A percentile compares a stretch with the other conserved stretches of the same genome.
phyloP scores from a whole-genome alignment of 2,797 vertebrate genomes.

The Momotus momota region DNA sequence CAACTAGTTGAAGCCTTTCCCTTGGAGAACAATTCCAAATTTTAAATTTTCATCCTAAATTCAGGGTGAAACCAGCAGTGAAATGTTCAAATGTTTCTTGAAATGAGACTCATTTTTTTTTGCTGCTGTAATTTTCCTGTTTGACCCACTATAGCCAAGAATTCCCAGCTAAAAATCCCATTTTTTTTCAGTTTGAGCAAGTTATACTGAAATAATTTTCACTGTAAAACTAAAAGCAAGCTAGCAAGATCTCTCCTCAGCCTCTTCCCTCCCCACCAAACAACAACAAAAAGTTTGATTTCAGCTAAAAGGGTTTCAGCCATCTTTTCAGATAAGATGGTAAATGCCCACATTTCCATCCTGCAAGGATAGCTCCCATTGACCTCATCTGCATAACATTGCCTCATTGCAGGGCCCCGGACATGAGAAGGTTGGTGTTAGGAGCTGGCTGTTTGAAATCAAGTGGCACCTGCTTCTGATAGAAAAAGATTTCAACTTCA shows the following conservation, averaged over 20 bases:
- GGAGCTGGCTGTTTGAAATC: background rate
- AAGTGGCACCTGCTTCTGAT: background rate
- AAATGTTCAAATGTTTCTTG: background rate
- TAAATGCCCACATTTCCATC: background rate
- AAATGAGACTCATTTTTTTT: background rate
- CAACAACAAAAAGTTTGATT: background rate
- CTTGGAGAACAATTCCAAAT: background rate
- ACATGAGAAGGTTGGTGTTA: background rate
- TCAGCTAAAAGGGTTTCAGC: background rate
- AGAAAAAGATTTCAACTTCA: background rate
- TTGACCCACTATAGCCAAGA: background rate
- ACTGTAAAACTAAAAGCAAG: background rate
- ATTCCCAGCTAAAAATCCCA: background rate
- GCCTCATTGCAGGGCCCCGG: rapidly evolving
- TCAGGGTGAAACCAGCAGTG: background rate
- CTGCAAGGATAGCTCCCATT: background rate
- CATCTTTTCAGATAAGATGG: background rate
- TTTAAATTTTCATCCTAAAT: background rate
- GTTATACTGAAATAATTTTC: background rate
- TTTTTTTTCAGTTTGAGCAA: background rate
- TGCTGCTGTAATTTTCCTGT: background rate
- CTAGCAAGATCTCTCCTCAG: background rate
- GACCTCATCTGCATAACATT: background rate
- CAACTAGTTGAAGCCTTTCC: background rate
- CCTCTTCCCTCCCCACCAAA: background rate